phyloP scores from a whole-genome alignment of 2,797 vertebrate species.

The Gallinago stenura region DNA sequence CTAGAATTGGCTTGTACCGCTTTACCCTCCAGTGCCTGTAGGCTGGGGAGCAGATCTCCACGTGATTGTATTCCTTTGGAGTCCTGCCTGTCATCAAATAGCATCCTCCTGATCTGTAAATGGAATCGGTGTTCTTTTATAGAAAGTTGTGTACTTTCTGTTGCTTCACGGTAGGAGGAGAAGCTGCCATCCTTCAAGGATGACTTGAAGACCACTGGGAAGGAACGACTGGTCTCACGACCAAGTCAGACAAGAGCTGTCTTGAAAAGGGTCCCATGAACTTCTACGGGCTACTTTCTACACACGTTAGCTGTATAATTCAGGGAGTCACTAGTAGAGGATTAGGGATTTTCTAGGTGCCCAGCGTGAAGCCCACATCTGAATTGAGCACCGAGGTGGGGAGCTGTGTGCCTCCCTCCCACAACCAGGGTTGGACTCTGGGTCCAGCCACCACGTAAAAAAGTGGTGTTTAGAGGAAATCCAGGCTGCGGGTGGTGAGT shows the following conservation, averaged over 20 bases:
- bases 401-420: not conserved
- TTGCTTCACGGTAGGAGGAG: not conserved
- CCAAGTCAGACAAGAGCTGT: not conserved
- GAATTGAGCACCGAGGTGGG: not conserved
- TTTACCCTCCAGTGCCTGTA: not conserved
- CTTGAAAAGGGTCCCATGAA: not conserved
- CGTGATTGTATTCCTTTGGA: not conserved
- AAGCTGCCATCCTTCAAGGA: not conserved
- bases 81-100: not conserved
- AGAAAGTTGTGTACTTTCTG: not conserved
- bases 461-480: not conserved
- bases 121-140: not conserved
- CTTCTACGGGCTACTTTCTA: not conserved
- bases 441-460: not conserved
- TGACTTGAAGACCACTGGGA: not conserved
- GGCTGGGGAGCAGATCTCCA: not conserved
- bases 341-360: not conserved
- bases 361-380: accelerated
- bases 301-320: not conserved
- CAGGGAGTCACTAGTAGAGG: not conserved
- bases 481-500: not conserved
- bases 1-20: not conserved
- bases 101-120: not conserved
- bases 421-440: not conserved
- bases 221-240: not conserved